phyloP scores from a whole-genome alignment of 2,797 vertebrate genomes.

The Cuniculus paca region DNA sequence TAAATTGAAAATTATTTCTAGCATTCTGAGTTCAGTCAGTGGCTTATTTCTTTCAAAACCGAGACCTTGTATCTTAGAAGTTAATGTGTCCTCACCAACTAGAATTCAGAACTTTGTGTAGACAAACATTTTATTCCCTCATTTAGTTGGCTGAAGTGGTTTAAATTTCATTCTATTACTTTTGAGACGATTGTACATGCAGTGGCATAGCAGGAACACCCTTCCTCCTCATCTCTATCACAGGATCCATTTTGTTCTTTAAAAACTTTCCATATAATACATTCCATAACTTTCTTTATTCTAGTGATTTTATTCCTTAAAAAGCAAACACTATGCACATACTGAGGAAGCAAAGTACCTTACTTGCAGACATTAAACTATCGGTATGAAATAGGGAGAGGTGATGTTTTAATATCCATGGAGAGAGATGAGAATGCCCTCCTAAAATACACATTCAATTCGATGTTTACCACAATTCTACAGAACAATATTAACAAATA shows the following conservation, averaged over 20 bases:
- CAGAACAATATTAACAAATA: background rate
- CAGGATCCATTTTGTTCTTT: background rate
- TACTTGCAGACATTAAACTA: background rate
- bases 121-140: background rate
- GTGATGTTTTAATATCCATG: background rate
- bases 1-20: conserved; percentile 40
- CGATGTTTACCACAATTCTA: conserved; percentile 23
- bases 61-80: background rate
- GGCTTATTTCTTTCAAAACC: background rate
- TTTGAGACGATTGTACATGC: background rate
- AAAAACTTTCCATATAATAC: background rate
- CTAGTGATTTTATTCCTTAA: background rate
- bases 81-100: background rate
- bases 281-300: background rate
- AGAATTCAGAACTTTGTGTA: conserved; percentile 16
- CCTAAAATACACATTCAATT: background rate
- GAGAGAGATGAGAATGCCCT: background rate
- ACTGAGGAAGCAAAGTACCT: background rate
- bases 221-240: background rate
- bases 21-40: background rate
- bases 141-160: background rate
- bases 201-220: background rate
- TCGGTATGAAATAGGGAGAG: background rate
- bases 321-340: conserved; percentile 31
- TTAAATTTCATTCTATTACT: background rate